phyloP scores from a whole-genome alignment of 30 jellyfish, hydroid and myxozoan genomes.

The Aurelia sp. region DNA sequence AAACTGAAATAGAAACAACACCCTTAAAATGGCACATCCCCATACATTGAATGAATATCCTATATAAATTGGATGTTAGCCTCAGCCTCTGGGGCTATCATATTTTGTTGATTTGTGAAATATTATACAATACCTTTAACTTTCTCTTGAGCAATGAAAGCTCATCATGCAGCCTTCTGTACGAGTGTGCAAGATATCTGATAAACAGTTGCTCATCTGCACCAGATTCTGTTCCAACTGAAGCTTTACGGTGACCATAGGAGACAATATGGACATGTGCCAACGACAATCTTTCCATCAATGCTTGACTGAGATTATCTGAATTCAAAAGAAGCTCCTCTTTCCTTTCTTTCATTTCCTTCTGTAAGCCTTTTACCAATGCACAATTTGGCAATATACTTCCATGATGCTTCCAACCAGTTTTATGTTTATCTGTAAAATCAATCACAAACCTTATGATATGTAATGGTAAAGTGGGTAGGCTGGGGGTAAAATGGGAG shows the following conservation, averaged over 20 bases:
- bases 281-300: slow-evolving; percentile 89
- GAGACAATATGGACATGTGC: slow-evolving; percentile 39
- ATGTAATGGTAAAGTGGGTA: too few relatives aligned
- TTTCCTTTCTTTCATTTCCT: slow-evolving; percentile 75
- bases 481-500: too few relatives aligned
- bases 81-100: too few relatives aligned
- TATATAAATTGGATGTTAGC: too few relatives aligned
- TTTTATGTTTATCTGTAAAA: slow-evolving; percentile 44
- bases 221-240: slow-evolving; percentile 20
- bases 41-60: too few relatives aligned
- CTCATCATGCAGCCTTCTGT: slow-evolving; percentile 70
- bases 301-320: slow-evolving; percentile 87
- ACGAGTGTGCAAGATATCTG: slow-evolving; percentile 76
- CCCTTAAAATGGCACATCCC: too few relatives aligned
- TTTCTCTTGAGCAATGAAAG: slow-evolving; percentile 47
- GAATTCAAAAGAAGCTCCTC: slow-evolving; percentile 32
- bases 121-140: slow-evolving; percentile 19
- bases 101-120: too few relatives aligned
- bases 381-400: slow-evolving; percentile 69
- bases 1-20: too few relatives aligned
- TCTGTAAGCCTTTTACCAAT: slow-evolving; percentile 62
- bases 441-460: too few relatives aligned
- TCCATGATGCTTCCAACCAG: slow-evolving; percentile 49
- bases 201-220: slow-evolving; percentile 78
- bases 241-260: background rate